phyloP scores from a whole-genome alignment of 2,797 vertebrate species.

The Ficedula albicollis region DNA sequence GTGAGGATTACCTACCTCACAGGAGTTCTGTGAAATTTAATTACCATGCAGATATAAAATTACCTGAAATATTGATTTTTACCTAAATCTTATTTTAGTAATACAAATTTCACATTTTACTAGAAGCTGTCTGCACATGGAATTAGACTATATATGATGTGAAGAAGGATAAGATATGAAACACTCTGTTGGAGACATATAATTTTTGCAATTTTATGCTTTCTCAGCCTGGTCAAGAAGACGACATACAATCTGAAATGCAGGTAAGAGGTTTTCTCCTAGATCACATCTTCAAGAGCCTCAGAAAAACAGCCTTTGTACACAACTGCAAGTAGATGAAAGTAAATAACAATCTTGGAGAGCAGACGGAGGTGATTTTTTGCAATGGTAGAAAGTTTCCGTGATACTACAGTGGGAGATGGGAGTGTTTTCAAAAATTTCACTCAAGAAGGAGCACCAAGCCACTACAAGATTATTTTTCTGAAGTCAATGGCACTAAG shows the following conservation, averaged over 20 bases:
- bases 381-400: neutral
- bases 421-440: neutral
- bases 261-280: neutral
- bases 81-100: constrained; percentile 3
- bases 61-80: constrained; percentile 24
- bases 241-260: neutral
- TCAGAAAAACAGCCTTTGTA: neutral
- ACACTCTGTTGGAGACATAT: neutral
- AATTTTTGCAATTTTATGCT: neutral
- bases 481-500: neutral
- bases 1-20: neutral
- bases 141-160: neutral
- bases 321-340: neutral
- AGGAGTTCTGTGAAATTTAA: constrained; percentile 21
- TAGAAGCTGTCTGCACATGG: neutral
- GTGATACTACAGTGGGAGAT: neutral
- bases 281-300: neutral
- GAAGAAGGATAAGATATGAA: neutral
- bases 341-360: neutral
- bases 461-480: neutral
- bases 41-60: constrained; percentile 20
- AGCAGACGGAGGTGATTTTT: neutral
- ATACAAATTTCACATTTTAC: neutral
- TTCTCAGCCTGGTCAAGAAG: neutral
- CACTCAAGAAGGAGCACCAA: neutral